Percentiles rank a stretch among this genome's conserved stretches.
These are phyloP conservation scores for Sitobion miscanthi DNA, from an alignment of 1,140 invertebrate species.

Conservation along the genomic window DNA sequence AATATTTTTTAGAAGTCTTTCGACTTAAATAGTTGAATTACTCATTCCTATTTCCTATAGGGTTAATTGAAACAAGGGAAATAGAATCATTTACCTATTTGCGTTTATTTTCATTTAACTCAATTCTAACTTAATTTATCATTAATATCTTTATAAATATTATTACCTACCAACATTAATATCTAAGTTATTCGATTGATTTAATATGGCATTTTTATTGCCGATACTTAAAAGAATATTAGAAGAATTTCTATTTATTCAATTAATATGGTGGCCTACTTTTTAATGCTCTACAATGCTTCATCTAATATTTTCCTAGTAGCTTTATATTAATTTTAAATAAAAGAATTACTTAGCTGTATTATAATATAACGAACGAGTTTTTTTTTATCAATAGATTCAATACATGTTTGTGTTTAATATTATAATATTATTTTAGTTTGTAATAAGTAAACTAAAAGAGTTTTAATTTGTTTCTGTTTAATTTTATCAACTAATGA, in stretches of 20 bases:
- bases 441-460: no score
- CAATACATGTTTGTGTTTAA: not conserved
- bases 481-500: no score
- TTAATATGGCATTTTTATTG: not conserved
- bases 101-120: not conserved
- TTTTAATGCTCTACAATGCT: not conserved
- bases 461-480: no score
- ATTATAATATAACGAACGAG: not conserved
- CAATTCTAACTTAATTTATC: not conserved
- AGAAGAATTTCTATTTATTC: not conserved
- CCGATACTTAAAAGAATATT: not conserved
- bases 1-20: no score
- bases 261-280: not conserved
- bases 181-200: not conserved
- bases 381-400: not conserved
- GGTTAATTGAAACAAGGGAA: not conserved
- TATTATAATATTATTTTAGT: not conserved
- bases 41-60: no score
- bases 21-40: no score
- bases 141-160: not conserved
- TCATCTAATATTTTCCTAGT: not conserved
- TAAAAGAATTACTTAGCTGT: not conserved
- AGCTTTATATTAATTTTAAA: not conserved
- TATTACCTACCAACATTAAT: not conserved
- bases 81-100: not conserved